Base-by-base conservation (phyloP, 2,888 invertebrate species). In the Drosophila subquinaria region DNA sequence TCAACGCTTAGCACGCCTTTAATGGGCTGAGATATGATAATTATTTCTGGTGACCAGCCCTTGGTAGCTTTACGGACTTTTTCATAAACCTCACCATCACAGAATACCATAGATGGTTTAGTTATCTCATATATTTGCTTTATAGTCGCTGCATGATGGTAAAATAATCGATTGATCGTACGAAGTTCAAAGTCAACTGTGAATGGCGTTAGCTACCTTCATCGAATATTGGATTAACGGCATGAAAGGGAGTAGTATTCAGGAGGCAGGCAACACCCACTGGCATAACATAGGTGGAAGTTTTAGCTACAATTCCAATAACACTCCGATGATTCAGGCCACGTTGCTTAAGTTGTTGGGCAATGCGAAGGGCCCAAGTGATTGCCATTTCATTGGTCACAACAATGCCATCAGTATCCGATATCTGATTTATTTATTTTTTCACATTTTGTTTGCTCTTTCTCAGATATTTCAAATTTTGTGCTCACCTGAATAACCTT, bases 241-340 rank as follows among this genome's bases (percentile, higher is more conserved):
- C 64, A 61, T 89, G 90, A 27, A 91, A 73, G 3, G 84, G 77
- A 1, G 77, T 76, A 4, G 78, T 81, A 20, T 84, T 75, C n/a
- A 84, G 40, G 4, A 90, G 72, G 2, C 80, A 79, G 3, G 71
- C 88, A 10, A 88, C 70, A 5, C 81, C 82, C 2, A 84, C n/a
- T 0, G 90, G 86, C 53, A 84, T 82, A 0, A 90, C 51, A 45
- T 79, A 74, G 9, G 79, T 79, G 5, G 76, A 73, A 53, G 85
- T 89, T n/a, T 61, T 59, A 6, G 83, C 86, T 10, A 82, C 69
- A 17, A 91, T 72, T 3, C 90, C 90, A 10, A 90, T 59, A 13
- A 90, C 69, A 59, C 82, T 83, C 0, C 74, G 75, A 50, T 88
- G 79, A 17, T 75, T 59, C 0, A 90, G 23, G 0, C 77, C 80